A percentile compares a stretch with the other conserved stretches of the same genome.
Evolutionary conservation across 2,797 vertebrate species (phyloP).

Genomic region (Tarsius wallacei): DNA sequence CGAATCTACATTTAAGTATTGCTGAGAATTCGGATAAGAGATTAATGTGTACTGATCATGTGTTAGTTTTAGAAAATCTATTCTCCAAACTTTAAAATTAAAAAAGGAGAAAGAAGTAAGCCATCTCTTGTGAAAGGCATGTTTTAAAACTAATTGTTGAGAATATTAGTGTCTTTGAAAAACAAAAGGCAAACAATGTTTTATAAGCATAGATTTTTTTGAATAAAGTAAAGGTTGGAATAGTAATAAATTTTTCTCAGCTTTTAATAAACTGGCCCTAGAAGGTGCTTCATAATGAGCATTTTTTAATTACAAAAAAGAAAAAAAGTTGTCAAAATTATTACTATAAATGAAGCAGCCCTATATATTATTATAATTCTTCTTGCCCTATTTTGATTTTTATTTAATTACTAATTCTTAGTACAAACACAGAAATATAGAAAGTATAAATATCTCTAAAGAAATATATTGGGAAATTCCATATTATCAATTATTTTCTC

Average conservation of each 20-base stretch:
- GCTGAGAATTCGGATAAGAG: conserved; percentile 64
- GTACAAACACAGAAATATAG: neutral
- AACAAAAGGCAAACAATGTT: fast-evolving
- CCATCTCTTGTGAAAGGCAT: neutral
- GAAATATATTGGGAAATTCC: neutral
- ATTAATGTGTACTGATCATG: neutral
- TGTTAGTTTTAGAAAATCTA: conserved; percentile 36
- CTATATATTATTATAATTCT: neutral
- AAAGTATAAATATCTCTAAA: neutral
- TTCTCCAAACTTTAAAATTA: neutral
- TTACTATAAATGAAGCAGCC: neutral
- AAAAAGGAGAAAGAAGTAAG: neutral
- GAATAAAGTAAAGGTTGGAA: neutral
- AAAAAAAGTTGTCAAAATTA: neutral
- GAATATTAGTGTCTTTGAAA: neutral
- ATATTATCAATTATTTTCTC: neutral
- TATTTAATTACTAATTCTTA: neutral
- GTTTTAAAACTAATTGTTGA: neutral
- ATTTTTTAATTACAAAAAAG: neutral
- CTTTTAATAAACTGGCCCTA: neutral
- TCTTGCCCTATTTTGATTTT: neutral
- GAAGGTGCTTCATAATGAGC: neutral
- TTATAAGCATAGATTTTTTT: neutral
- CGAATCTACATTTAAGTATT: conserved; percentile 44
- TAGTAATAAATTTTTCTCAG: neutral